Conservation (phyloP, 2,113 vertebrate species). For the Heterocephalus glaber region DNA sequence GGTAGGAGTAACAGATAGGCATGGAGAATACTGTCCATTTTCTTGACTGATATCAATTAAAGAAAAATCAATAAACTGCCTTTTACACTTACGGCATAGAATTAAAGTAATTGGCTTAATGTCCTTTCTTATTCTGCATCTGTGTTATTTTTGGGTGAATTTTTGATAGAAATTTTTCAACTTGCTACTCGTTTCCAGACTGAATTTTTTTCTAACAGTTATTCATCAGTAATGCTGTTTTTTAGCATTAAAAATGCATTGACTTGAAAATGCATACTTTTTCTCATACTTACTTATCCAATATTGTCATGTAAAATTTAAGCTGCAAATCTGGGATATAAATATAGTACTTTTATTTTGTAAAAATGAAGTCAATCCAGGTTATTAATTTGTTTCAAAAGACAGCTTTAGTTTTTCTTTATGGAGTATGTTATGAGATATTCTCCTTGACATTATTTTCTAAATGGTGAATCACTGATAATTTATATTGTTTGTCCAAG, state of each 20-base stretch:
- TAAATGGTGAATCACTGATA: neutral
- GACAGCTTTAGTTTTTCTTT: neutral
- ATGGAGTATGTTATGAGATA: neutral
- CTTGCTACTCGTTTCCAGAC: neutral
- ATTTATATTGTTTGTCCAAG: neutral
- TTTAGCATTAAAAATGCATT: neutral
- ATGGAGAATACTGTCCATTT: neutral
- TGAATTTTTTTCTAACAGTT: neutral
- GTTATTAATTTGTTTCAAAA: neutral
- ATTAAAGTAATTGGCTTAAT: neutral
- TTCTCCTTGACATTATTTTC: neutral
- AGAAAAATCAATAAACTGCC: neutral
- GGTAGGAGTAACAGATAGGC: neutral
- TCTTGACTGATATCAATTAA: neutral
- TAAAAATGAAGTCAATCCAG: neutral
- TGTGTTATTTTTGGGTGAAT: neutral
- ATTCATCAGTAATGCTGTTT: neutral
- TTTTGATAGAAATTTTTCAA: neutral
- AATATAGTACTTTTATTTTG: neutral
- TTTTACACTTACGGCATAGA: neutral
- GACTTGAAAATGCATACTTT: neutral
- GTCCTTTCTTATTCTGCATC: neutral
- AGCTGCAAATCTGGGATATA: neutral
- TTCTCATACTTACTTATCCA: neutral
- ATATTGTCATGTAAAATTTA: neutral